phyloP scores from a whole-genome alignment of 2,113 vertebrate genomes.

The Pyrgilauda ruficollis region DNA sequence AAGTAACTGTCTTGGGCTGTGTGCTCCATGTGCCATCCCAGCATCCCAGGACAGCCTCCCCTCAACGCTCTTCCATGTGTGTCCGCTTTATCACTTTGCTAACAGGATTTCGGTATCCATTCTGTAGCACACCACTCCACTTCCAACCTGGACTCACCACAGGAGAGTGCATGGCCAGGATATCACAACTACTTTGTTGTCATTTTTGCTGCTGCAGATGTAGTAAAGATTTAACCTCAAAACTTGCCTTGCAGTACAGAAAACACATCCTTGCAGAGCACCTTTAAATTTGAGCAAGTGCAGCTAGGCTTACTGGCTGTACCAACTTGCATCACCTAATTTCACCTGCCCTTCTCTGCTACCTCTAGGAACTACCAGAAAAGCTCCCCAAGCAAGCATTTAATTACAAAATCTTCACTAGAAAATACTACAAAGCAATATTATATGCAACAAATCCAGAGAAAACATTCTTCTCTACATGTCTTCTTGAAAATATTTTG shows the following conservation, averaged over 20 bases:
- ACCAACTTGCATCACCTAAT: background rate
- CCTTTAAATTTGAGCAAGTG: background rate
- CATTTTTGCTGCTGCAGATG: background rate
- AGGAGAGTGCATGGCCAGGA: background rate
- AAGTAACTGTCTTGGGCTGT: background rate
- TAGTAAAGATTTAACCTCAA: background rate
- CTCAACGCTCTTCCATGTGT: fast-evolving
- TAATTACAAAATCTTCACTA: background rate
- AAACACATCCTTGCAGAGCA: background rate
- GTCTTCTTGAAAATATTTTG: background rate
- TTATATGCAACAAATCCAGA: background rate
- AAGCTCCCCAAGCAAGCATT: background rate
- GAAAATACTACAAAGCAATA: background rate
- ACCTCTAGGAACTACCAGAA: background rate
- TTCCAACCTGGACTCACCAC: background rate
- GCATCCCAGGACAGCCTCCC: background rate
- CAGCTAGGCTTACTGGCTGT: background rate
- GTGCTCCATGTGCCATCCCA: background rate
- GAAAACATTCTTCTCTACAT: background rate
- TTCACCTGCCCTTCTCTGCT: background rate
- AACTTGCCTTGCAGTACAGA: background rate
- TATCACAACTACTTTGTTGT: background rate
- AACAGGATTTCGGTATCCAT: background rate
- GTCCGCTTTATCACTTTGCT: background rate
- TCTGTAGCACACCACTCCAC: background rate